Evolutionary conservation across 2,888 invertebrate species (phyloP).

Genomic region (Thereva unica): DNA sequence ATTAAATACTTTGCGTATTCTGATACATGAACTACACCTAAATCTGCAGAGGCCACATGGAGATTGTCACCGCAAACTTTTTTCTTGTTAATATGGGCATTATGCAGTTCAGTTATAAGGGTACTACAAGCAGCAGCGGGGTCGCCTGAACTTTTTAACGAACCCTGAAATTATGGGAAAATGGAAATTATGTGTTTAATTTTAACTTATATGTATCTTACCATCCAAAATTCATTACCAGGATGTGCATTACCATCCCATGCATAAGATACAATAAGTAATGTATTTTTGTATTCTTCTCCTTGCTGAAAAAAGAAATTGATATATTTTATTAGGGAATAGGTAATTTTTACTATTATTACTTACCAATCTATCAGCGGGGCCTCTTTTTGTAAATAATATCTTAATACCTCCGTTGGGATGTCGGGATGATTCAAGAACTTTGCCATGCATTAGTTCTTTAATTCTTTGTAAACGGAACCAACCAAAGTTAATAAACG

Average conservation of each 20-base stretch:
- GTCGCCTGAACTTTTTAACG: constrained; percentile 59
- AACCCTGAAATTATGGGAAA: constrained; percentile 17
- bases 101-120: constrained; percentile 64
- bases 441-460: constrained; percentile 59
- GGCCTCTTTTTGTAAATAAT: constrained; percentile 62
- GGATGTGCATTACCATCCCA: constrained; percentile 76
- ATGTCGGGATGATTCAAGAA: constrained; percentile 48
- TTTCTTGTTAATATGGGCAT: constrained; percentile 55
- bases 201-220: constrained; percentile 44
- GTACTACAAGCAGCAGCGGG: constrained; percentile 65
- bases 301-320: neutral
- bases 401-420: constrained; percentile 60
- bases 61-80: constrained; percentile 61
- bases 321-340: neutral
- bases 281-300: constrained; percentile 59
- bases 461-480: constrained; percentile 61
- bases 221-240: constrained; percentile 74
- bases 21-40: constrained; percentile 53
- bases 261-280: constrained; percentile 69
- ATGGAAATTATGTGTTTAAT: neutral
- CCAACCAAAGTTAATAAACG: constrained; percentile 70
- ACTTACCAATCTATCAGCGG: constrained; percentile 60
- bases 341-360: neutral
- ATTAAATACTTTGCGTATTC: constrained; percentile 46
- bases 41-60: constrained; percentile 57